phyloP scores from a whole-genome alignment of 92 coral and sea anemone genomes.

The Zoanthus sansibaricus region DNA sequence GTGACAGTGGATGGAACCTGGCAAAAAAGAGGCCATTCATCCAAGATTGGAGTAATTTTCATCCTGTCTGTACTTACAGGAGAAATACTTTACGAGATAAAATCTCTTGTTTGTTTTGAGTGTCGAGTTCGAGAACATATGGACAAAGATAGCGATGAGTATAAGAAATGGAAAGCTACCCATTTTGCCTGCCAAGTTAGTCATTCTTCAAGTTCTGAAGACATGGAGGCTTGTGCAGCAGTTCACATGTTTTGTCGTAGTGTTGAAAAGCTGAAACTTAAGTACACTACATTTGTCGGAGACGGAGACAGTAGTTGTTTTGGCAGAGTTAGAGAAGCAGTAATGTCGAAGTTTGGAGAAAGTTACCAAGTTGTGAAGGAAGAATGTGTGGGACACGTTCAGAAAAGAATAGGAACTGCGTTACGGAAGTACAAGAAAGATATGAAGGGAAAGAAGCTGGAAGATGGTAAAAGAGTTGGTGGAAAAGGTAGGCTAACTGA shows the following conservation, averaged over 20 bases:
- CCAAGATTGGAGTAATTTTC: constrained; percentile 5
- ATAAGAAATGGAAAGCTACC: constrained; percentile 47
- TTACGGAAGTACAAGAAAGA: constrained; percentile 47
- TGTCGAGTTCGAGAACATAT: constrained; percentile 43
- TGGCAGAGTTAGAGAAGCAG: constrained; percentile 18
- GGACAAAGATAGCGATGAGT: constrained; percentile 48
- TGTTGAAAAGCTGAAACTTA: not conserved
- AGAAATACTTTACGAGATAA: constrained; percentile 49
- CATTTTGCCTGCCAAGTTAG: constrained; percentile 19
- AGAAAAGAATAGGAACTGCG: constrained; percentile 60
- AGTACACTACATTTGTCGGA: constrained; percentile 1
- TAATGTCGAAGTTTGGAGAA: constrained; percentile 38
- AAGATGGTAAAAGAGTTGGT: constrained; percentile 64
- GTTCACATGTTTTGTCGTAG: not conserved
- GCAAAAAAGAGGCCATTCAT: constrained; percentile 3
- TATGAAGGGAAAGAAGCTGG: constrained; percentile 47
- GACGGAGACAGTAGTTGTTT: constrained; percentile 8
- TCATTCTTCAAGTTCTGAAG: constrained; percentile 2
- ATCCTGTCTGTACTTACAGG: constrained; percentile 45
- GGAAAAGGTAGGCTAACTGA: constrained; percentile 67
- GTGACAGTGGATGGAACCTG: constrained; percentile 12
- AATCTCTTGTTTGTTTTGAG: constrained; percentile 52
- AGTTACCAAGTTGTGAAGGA: constrained; percentile 47
- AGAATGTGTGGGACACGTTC: constrained; percentile 64
- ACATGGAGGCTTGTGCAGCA: constrained; percentile 9